phyloP scores from a whole-genome alignment of 1,140 invertebrate species.

The Bombus difficillimus region DNA sequence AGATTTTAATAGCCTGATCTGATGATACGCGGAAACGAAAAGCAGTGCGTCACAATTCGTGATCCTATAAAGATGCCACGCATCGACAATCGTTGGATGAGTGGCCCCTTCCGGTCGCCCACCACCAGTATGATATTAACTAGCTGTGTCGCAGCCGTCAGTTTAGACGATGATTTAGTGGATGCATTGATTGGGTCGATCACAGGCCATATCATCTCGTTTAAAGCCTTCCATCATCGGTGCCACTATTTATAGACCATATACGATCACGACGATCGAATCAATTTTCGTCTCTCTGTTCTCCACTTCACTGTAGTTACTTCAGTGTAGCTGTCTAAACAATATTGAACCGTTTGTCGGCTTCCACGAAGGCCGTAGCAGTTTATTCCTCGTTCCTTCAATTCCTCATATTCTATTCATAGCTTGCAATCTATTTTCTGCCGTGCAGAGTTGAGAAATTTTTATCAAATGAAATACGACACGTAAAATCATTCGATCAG shows the following conservation, averaged over 20 bases:
- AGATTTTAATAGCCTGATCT: not conserved
- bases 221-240: slow-evolving; percentile 81
- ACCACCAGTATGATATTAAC: slow-evolving; percentile 75
- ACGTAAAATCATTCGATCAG: too few relatives aligned
- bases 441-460: not conserved
- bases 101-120: slow-evolving; percentile 82
- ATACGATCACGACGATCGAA: slow-evolving; percentile 75
- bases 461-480: not conserved
- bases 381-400: slow-evolving; percentile 3
- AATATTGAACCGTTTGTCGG: slow-evolving; percentile 69
- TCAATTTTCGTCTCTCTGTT: slow-evolving; percentile 74
- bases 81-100: slow-evolving; percentile 82
- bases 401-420: slow-evolving; percentile 6
- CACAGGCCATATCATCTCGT: slow-evolving; percentile 82
- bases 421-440: not conserved
- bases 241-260: slow-evolving; percentile 79
- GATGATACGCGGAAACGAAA: slow-evolving; percentile 55
- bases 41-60: slow-evolving; percentile 52
- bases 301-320: slow-evolving; percentile 32
- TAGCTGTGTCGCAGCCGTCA: slow-evolving; percentile 78
- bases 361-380: slow-evolving; percentile 66
- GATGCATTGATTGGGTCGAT: slow-evolving; percentile 83
- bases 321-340: slow-evolving; percentile 15
- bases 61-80: slow-evolving; percentile 79
- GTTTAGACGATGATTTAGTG: slow-evolving; percentile 83